These are phyloP conservation scores for Copidosoma floridanum DNA, from an alignment of 1,140 invertebrate genomes.

Conservation along the genomic window DNA sequence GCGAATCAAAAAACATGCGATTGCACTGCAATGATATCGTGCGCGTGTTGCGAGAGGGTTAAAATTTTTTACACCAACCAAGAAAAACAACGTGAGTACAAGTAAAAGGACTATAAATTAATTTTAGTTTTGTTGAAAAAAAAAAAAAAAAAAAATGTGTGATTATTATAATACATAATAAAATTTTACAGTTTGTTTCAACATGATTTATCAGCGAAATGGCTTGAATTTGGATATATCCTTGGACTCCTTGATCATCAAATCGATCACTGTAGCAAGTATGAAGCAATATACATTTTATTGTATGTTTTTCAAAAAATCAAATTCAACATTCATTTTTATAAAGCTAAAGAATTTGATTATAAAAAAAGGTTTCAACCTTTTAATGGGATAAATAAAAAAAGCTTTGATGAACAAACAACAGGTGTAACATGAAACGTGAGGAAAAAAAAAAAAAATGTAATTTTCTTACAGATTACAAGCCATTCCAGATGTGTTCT, in stretches of 20 bases:
- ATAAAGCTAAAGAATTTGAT: too few relatives aligned
- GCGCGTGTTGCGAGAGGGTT: conserved; percentile 42
- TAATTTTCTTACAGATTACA: conserved; percentile 32
- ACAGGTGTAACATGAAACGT: too few relatives aligned
- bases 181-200: conserved; percentile 43
- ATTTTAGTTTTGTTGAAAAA: too few relatives aligned
- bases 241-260: conserved; percentile 34
- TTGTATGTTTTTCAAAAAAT: too few relatives aligned
- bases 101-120: not conserved
- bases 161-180: too few relatives aligned
- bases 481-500: conserved; percentile 37
- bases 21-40: conserved; percentile 28
- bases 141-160: too few relatives aligned
- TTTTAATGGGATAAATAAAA: too few relatives aligned
- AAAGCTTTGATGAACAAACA: too few relatives aligned
- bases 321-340: too few relatives aligned
- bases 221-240: conserved; percentile 37
- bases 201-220: conserved; percentile 39
- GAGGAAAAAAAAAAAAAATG: too few relatives aligned
- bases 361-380: too few relatives aligned
- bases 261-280: conserved; percentile 36
- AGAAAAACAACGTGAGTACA: conserved; percentile 36
- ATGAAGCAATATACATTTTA: conserved; percentile 20
- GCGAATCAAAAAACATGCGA: conserved; percentile 32
- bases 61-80: conserved; percentile 31